Percentiles rank a stretch among this genome's conserved stretches.
Conservation (phyloP, 2,797 vertebrate genomes). For the Melanotaenia trifasciata region DNA sequence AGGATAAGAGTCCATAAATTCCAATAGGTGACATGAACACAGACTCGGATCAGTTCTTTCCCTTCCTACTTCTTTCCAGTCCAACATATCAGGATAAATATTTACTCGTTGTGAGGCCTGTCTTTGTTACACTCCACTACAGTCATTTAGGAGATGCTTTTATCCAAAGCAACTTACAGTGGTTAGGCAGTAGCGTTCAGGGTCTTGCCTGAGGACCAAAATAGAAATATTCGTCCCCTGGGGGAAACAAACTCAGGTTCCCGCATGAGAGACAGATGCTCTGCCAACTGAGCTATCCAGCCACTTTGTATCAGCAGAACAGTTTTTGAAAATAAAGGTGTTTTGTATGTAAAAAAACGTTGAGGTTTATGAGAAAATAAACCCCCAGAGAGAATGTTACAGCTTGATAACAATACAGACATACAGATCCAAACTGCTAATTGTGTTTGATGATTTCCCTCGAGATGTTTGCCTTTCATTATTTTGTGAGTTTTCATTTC, state of each 20-base stretch:
- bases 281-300: too few species aligned
- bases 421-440: background rate
- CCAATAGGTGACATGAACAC: too few species aligned
- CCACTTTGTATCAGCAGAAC: background rate
- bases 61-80: background rate
- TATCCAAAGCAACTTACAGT: too few species aligned
- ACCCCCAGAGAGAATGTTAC: background rate
- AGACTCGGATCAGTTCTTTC: background rate
- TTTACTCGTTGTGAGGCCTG: background rate
- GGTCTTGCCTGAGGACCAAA: too few species aligned
- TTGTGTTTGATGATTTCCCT: background rate
- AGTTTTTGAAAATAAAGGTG: background rate
- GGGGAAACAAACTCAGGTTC: too few species aligned
- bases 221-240: too few species aligned
- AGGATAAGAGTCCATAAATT: too few species aligned
- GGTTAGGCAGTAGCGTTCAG: too few species aligned
- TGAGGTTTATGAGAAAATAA: background rate
- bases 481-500: background rate
- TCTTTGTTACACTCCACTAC: background rate
- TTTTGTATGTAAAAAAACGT: background rate
- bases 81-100: background rate
- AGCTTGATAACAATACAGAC: background rate
- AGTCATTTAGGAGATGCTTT: too few species aligned
- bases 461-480: background rate
- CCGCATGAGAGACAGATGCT: too few species aligned